A percentile compares a stretch with the other conserved stretches of the same genome.
Conservation (phyloP, 2,888 invertebrate species). For the Tricholauxania praeusta region DNA sequence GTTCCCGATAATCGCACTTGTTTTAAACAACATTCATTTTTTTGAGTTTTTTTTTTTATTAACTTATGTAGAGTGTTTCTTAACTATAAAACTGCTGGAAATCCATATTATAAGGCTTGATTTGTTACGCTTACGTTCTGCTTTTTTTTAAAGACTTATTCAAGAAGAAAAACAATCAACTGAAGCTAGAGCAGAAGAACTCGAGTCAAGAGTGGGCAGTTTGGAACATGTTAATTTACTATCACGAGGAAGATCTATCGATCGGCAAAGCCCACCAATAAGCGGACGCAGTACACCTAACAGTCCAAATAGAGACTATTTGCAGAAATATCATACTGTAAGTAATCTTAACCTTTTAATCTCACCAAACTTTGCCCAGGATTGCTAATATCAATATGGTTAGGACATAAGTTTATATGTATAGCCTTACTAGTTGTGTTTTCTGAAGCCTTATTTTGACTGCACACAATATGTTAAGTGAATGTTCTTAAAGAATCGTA, state of each 20-base stretch:
- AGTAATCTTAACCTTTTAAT: constrained; percentile 64
- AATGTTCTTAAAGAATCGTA: too few species aligned
- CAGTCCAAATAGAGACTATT: constrained; percentile 84
- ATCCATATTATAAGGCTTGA: too few species aligned
- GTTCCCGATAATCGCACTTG: too few species aligned
- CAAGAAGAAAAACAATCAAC: constrained; percentile 98
- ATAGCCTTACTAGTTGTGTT: too few species aligned
- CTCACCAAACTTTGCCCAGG: neutral
- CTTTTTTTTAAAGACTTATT: constrained; percentile 68
- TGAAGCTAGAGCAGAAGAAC: constrained; percentile 96
- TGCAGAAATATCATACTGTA: constrained; percentile 97
- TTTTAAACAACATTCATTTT: too few species aligned
- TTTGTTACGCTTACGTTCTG: neutral
- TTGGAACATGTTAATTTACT: constrained; percentile 93
- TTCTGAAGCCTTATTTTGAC: too few species aligned
- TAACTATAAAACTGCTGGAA: too few species aligned
- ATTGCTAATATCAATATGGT: too few species aligned
- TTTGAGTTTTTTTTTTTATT: too few species aligned
- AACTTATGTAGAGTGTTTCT: too few species aligned
- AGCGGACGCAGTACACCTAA: constrained; percentile 92
- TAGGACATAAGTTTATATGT: too few species aligned
- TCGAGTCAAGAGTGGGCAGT: constrained; percentile 95
- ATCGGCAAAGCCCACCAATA: constrained; percentile 83
- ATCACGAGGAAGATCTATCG: constrained; percentile 78
- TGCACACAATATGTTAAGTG: too few species aligned